Evolutionary conservation across 2,113 vertebrate genomes (phyloP).

Genomic region (Pelecanus crispus): DNA sequence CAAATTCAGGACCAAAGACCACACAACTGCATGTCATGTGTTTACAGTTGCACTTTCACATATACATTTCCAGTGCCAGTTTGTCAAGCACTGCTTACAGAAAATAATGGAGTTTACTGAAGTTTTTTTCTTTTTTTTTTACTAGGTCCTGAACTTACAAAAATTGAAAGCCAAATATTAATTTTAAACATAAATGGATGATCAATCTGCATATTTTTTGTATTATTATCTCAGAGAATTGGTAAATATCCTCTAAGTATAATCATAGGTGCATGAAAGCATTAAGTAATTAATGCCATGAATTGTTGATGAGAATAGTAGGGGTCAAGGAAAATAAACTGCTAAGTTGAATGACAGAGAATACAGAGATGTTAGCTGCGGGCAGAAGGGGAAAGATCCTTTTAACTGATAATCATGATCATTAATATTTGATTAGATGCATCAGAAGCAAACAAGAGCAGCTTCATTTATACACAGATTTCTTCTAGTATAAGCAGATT

Average conservation of each 20-base stretch:
- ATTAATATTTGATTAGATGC: neutral
- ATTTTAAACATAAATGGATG: neutral
- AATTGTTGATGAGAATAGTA: neutral
- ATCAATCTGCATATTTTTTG: neutral
- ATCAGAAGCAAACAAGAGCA: neutral
- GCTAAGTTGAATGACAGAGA: neutral
- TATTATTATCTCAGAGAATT: neutral
- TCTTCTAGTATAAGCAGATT: neutral
- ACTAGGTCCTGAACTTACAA: neutral
- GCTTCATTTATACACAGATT: neutral
- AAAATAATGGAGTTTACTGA: neutral
- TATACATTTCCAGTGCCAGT: neutral
- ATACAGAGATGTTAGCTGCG: neutral
- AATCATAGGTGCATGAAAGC: neutral
- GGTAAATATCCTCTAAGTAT: neutral
- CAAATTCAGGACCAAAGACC: neutral
- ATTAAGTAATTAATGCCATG: neutral
- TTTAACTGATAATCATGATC: neutral
- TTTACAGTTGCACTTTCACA: neutral
- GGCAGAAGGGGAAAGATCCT: fast-evolving
- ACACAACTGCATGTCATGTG: neutral
- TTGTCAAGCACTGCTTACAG: neutral
- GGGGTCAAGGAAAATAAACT: neutral
- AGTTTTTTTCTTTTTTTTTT: neutral
- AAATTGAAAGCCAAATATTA: neutral